Evolutionary conservation across 2,888 invertebrate species (phyloP).

Genomic region (Pinctada fucata): DNA sequence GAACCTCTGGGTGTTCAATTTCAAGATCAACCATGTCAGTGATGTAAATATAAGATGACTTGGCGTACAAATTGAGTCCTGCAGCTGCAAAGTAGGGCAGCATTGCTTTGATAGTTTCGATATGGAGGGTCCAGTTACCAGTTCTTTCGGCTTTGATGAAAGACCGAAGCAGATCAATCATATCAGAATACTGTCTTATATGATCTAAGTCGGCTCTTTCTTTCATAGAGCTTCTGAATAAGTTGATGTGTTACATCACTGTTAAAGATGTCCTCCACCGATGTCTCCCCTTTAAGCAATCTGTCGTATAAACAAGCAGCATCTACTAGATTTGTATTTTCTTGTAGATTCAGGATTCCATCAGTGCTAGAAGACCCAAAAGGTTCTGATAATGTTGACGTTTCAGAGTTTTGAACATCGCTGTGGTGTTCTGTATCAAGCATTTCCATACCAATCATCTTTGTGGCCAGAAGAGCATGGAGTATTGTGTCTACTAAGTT

Average conservation of each 20-base stretch:
- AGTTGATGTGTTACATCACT: not conserved
- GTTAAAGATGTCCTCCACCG: not conserved
- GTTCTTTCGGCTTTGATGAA: slow-evolving; percentile 51
- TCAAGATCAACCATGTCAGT: slow-evolving; percentile 31
- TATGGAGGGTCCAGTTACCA: slow-evolving; percentile 54
- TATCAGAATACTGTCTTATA: slow-evolving; percentile 34
- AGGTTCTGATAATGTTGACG: not conserved
- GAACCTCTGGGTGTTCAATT: slow-evolving; percentile 27
- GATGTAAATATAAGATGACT: slow-evolving; percentile 41
- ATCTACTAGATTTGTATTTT: not conserved
- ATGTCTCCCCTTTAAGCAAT: not conserved
- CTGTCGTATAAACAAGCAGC: not conserved
- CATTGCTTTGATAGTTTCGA: slow-evolving; percentile 49
- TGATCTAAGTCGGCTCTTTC: not conserved
- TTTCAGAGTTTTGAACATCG: not conserved
- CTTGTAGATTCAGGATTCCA: not conserved
- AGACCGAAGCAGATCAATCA: slow-evolving; percentile 32
- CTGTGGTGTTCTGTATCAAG: not conserved
- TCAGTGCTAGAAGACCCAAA: not conserved
- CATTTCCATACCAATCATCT: not conserved
- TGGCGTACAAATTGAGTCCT: slow-evolving; percentile 69
- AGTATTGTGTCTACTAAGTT: too few species aligned
- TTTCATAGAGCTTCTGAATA: not conserved
- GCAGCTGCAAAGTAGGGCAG: slow-evolving; percentile 56
- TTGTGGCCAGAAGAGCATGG: not conserved